phyloP scores from a whole-genome alignment of 1,140 invertebrate genomes.

The Liolophura sinensis region DNA sequence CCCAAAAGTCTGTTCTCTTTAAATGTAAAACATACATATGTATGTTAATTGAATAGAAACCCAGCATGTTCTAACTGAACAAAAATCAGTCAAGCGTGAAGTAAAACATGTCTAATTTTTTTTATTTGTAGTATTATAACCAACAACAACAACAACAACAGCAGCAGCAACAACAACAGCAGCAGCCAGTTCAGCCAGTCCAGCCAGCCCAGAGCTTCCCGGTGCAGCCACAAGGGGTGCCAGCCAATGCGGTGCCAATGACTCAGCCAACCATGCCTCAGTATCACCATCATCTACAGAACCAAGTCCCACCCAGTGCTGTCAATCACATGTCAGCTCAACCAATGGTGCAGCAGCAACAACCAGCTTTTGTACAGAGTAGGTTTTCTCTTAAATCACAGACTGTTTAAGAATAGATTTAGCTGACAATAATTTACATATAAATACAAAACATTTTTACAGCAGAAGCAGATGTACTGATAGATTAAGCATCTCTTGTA shows the following conservation, averaged over 20 bases:
- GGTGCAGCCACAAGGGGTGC: slow-evolving; percentile 11
- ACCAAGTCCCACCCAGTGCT: slow-evolving; percentile 10
- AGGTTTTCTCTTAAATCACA: slow-evolving; percentile 11
- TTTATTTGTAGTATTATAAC: too few species aligned
- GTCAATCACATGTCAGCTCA: not conserved
- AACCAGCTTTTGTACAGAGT: slow-evolving; percentile 47
- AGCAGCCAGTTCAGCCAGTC: slow-evolving; percentile 10
- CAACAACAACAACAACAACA: slow-evolving; percentile 8
- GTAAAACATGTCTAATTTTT: too few species aligned
- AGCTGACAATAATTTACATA: too few species aligned
- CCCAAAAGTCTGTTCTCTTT: too few species aligned
- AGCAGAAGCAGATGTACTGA: too few species aligned
- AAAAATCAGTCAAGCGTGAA: too few species aligned
- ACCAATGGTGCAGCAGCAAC: slow-evolving; percentile 14
- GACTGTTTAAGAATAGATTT: too few species aligned
- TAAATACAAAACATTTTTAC: too few species aligned
- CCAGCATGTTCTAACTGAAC: too few species aligned
- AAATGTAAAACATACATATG: too few species aligned
- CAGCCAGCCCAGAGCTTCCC: slow-evolving; percentile 9
- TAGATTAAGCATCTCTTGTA: too few species aligned
- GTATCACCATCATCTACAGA: slow-evolving; percentile 12
- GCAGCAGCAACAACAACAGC: slow-evolving; percentile 11
- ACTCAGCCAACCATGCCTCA: slow-evolving; percentile 2
- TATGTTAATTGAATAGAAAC: too few species aligned
- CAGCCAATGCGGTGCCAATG: slow-evolving; percentile 8